Percentiles rank a stretch among this genome's conserved stretches.
phyloP scores from a whole-genome alignment of 2,797 vertebrate species.

The Myotis planiceps region DNA sequence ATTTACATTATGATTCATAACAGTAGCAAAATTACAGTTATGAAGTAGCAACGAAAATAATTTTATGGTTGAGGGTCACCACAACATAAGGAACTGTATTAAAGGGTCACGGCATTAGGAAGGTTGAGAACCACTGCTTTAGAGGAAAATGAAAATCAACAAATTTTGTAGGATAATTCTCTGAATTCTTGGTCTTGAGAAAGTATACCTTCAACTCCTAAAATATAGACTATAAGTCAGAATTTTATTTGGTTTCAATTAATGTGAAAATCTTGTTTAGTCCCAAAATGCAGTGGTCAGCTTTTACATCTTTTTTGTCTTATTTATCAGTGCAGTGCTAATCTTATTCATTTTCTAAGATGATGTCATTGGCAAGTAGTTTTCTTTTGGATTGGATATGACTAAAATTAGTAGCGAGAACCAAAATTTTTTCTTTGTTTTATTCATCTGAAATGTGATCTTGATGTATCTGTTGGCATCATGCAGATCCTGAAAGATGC shows the following conservation, averaged over 20 bases:
- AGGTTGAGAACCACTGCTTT: background rate
- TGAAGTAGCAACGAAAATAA: too few species aligned
- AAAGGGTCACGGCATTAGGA: too few species aligned
- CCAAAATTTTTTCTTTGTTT: background rate
- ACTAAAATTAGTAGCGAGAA: constrained; percentile 3
- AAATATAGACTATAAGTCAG: constrained; percentile 9
- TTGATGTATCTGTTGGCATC: background rate
- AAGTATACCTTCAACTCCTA: background rate
- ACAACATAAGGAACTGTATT: too few species aligned
- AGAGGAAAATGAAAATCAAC: background rate
- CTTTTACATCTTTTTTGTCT: background rate
- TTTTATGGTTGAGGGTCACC: too few species aligned
- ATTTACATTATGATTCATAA: too few species aligned
- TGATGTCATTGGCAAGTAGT: background rate
- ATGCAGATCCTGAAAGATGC: background rate
- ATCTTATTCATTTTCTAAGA: background rate
- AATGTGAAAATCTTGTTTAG: background rate
- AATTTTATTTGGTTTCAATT: constrained; percentile 23
- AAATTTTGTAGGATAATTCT: background rate
- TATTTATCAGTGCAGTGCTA: background rate
- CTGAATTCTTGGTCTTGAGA: background rate
- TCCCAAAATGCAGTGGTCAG: background rate
- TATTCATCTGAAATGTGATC: background rate
- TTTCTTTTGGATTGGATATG: background rate
- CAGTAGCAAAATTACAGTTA: too few species aligned